Evolutionary conservation across 2,113 vertebrate genomes (phyloP), one percentile per base, ranked within the genome.

Genomic region (Hoplias malabaricus): DNA sequence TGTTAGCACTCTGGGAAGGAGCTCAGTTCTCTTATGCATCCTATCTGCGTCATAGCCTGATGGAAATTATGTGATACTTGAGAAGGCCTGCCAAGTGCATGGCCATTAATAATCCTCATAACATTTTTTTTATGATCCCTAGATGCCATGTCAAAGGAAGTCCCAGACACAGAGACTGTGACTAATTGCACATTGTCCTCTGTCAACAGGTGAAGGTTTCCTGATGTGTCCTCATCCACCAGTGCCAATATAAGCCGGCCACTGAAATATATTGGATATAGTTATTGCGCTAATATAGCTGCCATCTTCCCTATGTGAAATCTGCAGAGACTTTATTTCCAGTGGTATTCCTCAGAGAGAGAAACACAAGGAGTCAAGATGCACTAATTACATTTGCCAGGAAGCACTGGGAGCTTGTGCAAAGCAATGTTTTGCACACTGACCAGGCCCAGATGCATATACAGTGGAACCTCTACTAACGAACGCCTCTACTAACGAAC

Each of bases 1-100:
- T 10, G 29, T 16, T 19, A 67, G 34, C 11, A n/a, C 14, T 31
- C 25, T 14, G 36, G 14, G 57, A 61, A 61, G 27, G 13, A 61
- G 13, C 29, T 34, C 57, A 33, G 57, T 13, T 19, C 48, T 40
- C n/a, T 14, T 25, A 48, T 1, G 16, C 19, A 38, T 50, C 27
- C 25, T 59, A 77, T 73, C 63, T 77, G 79, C 53, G 36, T 82
- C 80, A 74, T 21, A 73, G 34, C 54, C 33, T 21, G 21, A 61
- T 59, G 61, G 69, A 74, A 74, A 61, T 68, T 34, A 82, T 69
- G 33, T 78, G 54, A 69, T 48, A 82, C 43, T 62, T 21, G 50
- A 73, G 75, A 12, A 78, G 38, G 69, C 59, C 73, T 33, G 66
- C 42, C 62, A 56, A 12, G 16, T 34, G 27, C 34, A 27, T 31